phyloP scores from a whole-genome alignment of 2,888 invertebrate genomes.

The Synanthedon vespiformis region DNA sequence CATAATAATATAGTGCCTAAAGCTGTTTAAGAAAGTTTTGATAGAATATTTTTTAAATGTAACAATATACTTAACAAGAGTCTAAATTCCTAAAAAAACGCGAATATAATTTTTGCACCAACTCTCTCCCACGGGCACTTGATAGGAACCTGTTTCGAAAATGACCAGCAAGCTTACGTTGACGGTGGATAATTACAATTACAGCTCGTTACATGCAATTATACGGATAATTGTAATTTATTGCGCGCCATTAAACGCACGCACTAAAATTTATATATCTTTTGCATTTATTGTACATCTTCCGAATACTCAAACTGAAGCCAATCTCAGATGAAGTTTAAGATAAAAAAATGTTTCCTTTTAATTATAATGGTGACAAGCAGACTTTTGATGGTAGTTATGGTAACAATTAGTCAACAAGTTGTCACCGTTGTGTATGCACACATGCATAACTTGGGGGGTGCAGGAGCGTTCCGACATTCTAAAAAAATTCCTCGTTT shows the following conservation, averaged over 20 bases:
- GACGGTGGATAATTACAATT: background rate
- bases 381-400: background rate
- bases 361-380: background rate
- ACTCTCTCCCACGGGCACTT: background rate
- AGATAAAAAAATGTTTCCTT: too few species aligned
- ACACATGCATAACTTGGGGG: background rate
- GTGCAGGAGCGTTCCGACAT: too few species aligned
- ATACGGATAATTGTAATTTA: conserved; percentile 1
- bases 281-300: too few species aligned
- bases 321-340: too few species aligned
- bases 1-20: too few species aligned
- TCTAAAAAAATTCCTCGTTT: too few species aligned
- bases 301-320: too few species aligned
- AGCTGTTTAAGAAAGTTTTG: too few species aligned
- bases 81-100: too few species aligned
- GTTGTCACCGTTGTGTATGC: background rate
- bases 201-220: background rate
- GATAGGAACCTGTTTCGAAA: background rate
- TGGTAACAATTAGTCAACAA: too few species aligned
- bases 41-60: too few species aligned
- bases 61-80: too few species aligned
- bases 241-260: background rate
- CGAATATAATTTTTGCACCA: background rate
- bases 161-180: background rate
- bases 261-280: background rate